Evolutionary conservation across 2,888 invertebrate genomes (phyloP), one percentile per base, ranked within the genome.

Genomic region (Sarcophaga rosellei): DNA sequence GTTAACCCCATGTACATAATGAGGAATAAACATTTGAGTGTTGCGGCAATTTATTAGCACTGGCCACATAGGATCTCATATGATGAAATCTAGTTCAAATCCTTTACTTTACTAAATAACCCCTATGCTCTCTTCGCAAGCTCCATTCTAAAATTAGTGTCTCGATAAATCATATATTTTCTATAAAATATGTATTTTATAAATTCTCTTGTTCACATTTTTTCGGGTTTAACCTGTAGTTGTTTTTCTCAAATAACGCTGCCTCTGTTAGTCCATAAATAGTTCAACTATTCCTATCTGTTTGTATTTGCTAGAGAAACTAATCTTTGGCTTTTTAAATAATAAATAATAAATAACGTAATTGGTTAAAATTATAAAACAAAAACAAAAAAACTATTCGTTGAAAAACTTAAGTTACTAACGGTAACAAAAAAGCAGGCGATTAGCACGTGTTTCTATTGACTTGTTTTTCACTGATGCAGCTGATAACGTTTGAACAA

Each of bases 391-490:
- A 47, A 21, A 25, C 69, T 53, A 69, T 17, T 1, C 25, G 47
- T 12, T 17, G 3, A 21, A 21, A 53, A 63, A 47, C 4, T 21
- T n/a, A 75, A 65, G 75, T 75, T 75, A 53, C 75, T 62, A 75
- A 65, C 65, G 47, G 4, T 3, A 10, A 25, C 65, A 15, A 20
- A 8, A 8, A 65, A 47, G 17, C 63, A 65, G 61, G 45, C 45
- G 62, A 62, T 45, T 62, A 73, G 73, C 73, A 73, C 73, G 73
- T 73, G 61, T 73, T 73, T 45, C 17, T 20, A 15, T 25, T 25
- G 53, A 21, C 35, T 35, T 35, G 65, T 75, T 65, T 75, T 75
- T 23, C 35, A 65, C 35, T 35, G 25, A 53, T 23, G 25, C 4
- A 6, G 62, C 63, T 47, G 63, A 74, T 12, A 74, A 25, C 25